Base-by-base conservation (phyloP, 2,113 vertebrate species). In the Cottus gobio region DNA sequence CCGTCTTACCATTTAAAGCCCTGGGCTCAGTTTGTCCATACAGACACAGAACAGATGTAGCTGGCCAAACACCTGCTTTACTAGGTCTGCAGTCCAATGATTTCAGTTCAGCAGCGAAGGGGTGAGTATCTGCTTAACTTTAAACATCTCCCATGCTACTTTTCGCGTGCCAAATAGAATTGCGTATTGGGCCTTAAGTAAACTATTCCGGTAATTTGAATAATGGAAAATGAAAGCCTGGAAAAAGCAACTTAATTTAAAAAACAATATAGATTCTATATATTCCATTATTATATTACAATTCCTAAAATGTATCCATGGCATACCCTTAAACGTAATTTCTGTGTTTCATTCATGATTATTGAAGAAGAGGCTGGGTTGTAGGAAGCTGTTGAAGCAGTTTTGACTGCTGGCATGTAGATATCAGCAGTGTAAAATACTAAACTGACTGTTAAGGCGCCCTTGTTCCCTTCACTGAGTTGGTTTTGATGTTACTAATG, bases 1-100 rank as follows among this genome's bases (percentile, higher is more conserved):
- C 26, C 71, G 75, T 46, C 64, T 58, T 44, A 78, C 83, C 87
- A 81, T 85, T 83, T 85, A 89, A 77, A 74, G 80, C 80, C 64
- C 39, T 77, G 64, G 22, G 52, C 77, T 64, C 37, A 66, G 46
- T 48, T 79, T 65, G 16, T 71, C 31, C 71, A 74, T 39, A 71
- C 69, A 54, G 54, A 60, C 36, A 69, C 36, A 61, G 30, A 74
- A n/a, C 5, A 34, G 18, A 65, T 26, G 36, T 13, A 56, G 7
- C 46, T 56, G 57, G 63, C 54, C 61, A 79, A 20, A 60, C 37
- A 48, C 26, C 44, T 48, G 30, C 54, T 13, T 67, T 31, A 20
- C 16, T 36, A 52, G n/a, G 20, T 80, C 42, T 86, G 44, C 46
- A 71, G 58, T 70, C 36, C 42, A 75, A 15, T n/a, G n/a, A n/a